Evolutionary conservation across 2,797 vertebrate genomes (phyloP).

Genomic region (Ceryle rudis): DNA sequence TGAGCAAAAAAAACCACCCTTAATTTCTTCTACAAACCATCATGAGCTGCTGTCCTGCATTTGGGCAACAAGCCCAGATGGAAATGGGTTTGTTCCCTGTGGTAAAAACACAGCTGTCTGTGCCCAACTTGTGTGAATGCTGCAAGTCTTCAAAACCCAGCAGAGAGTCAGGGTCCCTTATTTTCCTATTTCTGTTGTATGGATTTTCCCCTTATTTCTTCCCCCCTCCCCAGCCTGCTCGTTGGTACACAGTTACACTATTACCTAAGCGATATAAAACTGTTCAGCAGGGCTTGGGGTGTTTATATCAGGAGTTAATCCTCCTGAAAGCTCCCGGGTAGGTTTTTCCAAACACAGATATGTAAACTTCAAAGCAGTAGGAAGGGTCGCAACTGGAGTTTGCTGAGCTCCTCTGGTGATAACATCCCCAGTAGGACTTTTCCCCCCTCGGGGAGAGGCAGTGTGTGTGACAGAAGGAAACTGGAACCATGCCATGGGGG

Average conservation of each 20-base stretch:
- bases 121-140: neutral
- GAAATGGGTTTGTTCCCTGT: neutral
- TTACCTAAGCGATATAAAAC: neutral
- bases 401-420: neutral
- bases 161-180: neutral
- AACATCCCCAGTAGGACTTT: neutral
- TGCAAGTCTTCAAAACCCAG: neutral
- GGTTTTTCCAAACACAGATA: slow-evolving; percentile 22
- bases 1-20: neutral
- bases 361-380: neutral
- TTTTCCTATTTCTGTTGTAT: neutral
- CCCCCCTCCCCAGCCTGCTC: neutral
- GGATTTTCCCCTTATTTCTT: neutral
- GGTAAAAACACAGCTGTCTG: neutral
- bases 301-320: slow-evolving; percentile 22
- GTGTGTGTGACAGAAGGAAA: neutral
- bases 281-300: neutral
- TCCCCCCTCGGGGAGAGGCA: neutral
- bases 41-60: neutral
- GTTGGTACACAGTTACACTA: rapidly evolving
- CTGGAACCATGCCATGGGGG: rapidly evolving
- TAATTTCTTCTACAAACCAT: neutral
- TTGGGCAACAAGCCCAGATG: neutral
- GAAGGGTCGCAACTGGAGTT: neutral
- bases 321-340: neutral